A percentile compares a stretch with the other conserved stretches of the same genome.
These are phyloP conservation scores for Ailuropoda melanoleuca DNA, from an alignment of 2,113 vertebrate genomes.

Conservation along the genomic window DNA sequence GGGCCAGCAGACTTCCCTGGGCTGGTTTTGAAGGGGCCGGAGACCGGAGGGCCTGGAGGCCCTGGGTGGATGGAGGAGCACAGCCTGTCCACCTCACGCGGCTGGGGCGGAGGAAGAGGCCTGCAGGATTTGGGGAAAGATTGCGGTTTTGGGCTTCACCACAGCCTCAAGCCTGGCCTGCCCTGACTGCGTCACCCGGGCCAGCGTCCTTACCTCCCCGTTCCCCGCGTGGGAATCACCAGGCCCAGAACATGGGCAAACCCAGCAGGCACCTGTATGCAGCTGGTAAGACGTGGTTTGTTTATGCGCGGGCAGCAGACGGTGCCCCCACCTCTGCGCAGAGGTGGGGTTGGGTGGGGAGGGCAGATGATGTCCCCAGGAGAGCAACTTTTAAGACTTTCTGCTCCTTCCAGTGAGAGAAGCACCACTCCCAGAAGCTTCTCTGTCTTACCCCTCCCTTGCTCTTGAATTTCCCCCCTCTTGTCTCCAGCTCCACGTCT, in stretches of 20 bases:
- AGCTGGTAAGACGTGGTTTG: neutral
- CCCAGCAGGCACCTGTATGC: neutral
- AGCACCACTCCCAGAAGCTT: neutral
- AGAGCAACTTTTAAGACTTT: neutral
- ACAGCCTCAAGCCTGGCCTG: neutral
- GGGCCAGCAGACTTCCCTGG: neutral
- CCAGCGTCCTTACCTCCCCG: fast-evolving
- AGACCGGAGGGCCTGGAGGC: neutral
- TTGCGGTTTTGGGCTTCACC: neutral
- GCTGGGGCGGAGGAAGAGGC: neutral
- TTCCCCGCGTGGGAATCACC: neutral
- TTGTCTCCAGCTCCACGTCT: neutral
- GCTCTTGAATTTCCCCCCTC: neutral
- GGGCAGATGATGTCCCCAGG: too few relatives aligned
- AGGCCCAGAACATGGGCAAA: neutral
- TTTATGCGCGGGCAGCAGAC: fast-evolving
- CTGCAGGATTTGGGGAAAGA: neutral
- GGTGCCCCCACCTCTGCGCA: neutral
- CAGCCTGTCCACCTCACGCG: neutral
- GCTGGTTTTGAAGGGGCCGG: neutral
- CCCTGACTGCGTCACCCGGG: neutral
- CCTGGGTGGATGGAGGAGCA: fast-evolving
- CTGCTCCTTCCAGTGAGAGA: neutral
- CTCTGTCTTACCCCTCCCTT: neutral
- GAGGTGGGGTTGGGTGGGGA: neutral